phyloP scores from a whole-genome alignment of 2,797 vertebrate species.

The Falco cherrug region DNA sequence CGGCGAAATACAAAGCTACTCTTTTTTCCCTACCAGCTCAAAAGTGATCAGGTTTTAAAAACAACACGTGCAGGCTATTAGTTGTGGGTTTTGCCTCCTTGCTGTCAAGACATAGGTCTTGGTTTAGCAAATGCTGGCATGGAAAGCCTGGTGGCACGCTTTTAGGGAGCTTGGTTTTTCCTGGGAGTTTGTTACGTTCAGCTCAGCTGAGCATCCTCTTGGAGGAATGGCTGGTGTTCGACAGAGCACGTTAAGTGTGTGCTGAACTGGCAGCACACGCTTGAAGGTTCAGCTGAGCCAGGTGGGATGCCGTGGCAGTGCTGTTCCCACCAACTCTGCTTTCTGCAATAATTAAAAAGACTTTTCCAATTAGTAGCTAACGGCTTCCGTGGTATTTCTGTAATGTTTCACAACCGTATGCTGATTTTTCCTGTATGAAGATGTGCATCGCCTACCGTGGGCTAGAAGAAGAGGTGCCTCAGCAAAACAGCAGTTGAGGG shows the following conservation, averaged over 20 bases:
- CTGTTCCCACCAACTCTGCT: not conserved
- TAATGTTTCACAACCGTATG: accelerated
- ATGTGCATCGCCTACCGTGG: not conserved
- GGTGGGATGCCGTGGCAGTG: not conserved
- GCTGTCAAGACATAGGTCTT: not conserved
- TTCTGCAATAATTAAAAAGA: constrained; percentile 52
- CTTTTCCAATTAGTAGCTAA: not conserved
- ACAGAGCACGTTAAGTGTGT: not conserved
- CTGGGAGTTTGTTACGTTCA: not conserved
- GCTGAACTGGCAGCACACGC: not conserved
- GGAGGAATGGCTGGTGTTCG: not conserved
- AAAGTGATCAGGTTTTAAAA: not conserved
- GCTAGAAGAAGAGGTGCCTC: not conserved
- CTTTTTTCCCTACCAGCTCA: not conserved
- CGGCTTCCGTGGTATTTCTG: constrained; percentile 8
- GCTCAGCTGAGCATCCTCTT: not conserved
- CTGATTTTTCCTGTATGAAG: not conserved
- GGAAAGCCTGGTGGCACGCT: not conserved
- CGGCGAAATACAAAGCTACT: not conserved
- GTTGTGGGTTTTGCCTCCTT: not conserved
- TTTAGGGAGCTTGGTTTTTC: not conserved
- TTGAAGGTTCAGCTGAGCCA: not conserved
- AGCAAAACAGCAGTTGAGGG: not conserved
- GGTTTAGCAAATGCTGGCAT: not conserved
- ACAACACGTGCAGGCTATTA: not conserved